Conservation (phyloP, 2,888 invertebrate genomes). For the Liodrosophila aerea region DNA sequence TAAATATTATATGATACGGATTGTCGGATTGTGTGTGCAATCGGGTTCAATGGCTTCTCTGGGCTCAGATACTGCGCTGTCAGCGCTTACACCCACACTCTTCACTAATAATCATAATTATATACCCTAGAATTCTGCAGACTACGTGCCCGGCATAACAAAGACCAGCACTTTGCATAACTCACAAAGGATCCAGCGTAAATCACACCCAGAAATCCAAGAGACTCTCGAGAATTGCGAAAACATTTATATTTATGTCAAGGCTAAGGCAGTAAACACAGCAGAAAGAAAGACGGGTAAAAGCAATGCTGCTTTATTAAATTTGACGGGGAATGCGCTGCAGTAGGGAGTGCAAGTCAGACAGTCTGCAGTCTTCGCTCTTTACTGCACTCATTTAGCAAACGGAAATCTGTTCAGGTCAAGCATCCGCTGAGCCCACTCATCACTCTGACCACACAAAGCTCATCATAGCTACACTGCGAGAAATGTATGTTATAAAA, state of each 20-base stretch:
- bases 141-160: conserved; percentile 30
- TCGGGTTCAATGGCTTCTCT: conserved; percentile 38
- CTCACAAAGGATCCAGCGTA: conserved; percentile 38
- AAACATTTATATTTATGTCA: conserved; percentile 54
- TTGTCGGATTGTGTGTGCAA: neutral
- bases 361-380: too few species aligned
- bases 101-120: too few species aligned
- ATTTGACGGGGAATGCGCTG: too few species aligned
- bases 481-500: too few species aligned
- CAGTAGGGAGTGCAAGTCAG: neutral
- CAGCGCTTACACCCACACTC: conserved; percentile 45
- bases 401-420: conserved; percentile 1
- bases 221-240: conserved; percentile 13
- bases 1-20: neutral
- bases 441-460: conserved; percentile 47
- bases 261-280: conserved; percentile 37
- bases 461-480: conserved; percentile 2
- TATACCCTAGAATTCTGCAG: conserved; percentile 25
- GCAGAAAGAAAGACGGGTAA: neutral
- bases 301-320: neutral
- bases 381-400: neutral
- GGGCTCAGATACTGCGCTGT: conserved; percentile 20
- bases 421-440: conserved; percentile 37
- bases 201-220: conserved; percentile 56
- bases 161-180: conserved; percentile 34